A percentile compares a stretch with the other conserved stretches of the same genome.
phyloP scores from a whole-genome alignment of 1,140 invertebrate genomes.

The Mamestra configurata region DNA sequence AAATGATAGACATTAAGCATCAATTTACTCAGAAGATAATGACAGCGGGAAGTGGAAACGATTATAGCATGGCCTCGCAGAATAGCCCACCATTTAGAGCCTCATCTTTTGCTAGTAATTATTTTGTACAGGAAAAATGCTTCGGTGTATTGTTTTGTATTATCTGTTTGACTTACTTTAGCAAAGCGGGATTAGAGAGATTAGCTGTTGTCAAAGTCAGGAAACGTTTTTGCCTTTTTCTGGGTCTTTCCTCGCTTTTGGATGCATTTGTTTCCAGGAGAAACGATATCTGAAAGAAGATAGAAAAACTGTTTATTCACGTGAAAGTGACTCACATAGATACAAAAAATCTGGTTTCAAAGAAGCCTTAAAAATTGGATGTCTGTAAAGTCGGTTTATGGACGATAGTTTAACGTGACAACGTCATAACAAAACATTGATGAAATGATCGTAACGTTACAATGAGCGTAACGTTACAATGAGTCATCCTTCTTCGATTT shows the following conservation, averaged over 20 bases:
- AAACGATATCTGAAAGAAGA: background rate
- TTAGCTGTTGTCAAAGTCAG: background rate
- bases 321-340: too few relatives aligned
- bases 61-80: constrained; percentile 34
- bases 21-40: constrained; percentile 50
- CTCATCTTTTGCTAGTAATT: constrained; percentile 41
- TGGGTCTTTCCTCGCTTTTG: background rate
- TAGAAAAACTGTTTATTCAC: too few relatives aligned
- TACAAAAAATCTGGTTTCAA: too few relatives aligned
- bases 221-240: constrained; percentile 11
- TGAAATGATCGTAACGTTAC: too few relatives aligned
- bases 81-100: constrained; percentile 41
- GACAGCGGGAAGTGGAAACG: constrained; percentile 43
- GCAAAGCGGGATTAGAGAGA: background rate
- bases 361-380: too few relatives aligned
- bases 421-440: too few relatives aligned
- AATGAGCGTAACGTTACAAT: too few relatives aligned
- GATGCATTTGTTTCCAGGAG: too few relatives aligned
- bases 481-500: too few relatives aligned
- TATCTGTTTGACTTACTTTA: background rate
- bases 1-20: constrained; percentile 49
- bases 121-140: constrained; percentile 37
- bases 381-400: too few relatives aligned
- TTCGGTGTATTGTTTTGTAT: constrained; percentile 15
- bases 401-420: too few relatives aligned